Evolutionary conservation across 2,888 invertebrate genomes (phyloP).

Genomic region (Tenthredo livida): DNA sequence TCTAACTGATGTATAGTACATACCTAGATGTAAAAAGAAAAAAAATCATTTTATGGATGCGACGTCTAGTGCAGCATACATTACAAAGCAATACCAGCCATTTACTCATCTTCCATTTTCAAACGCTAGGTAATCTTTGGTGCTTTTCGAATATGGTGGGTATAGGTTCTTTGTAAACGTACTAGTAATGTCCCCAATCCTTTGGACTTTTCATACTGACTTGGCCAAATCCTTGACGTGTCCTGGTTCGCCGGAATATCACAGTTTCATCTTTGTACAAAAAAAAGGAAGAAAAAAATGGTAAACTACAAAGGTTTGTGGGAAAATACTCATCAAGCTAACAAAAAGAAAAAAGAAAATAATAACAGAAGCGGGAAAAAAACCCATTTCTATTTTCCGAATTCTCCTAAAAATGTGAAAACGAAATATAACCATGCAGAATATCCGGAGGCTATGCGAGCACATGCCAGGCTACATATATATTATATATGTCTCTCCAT

Average conservation of each 20-base stretch:
- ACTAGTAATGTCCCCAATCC: background rate
- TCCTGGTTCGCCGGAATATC: constrained; percentile 20
- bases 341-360: background rate
- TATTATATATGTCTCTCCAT: constrained; percentile 4
- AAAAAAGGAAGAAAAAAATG: background rate
- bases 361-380: background rate
- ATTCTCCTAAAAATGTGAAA: background rate
- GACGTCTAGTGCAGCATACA: background rate
- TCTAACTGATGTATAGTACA: too few species aligned
- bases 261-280: constrained; percentile 19
- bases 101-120: background rate
- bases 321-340: constrained; percentile 24
- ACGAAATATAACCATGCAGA: background rate
- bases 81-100: background rate
- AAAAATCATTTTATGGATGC: background rate
- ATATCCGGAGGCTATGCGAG: constrained; percentile 11
- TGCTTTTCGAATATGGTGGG: background rate
- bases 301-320: constrained; percentile 16
- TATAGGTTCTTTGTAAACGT: background rate
- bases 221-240: background rate
- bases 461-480: background rate
- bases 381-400: constrained; percentile 2
- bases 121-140: background rate
- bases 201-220: constrained; percentile 11
- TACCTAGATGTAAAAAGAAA: too few species aligned